Base-by-base conservation (phyloP, 92 coral and sea anemone genomes). In the Palythoa caribaeorum region DNA sequence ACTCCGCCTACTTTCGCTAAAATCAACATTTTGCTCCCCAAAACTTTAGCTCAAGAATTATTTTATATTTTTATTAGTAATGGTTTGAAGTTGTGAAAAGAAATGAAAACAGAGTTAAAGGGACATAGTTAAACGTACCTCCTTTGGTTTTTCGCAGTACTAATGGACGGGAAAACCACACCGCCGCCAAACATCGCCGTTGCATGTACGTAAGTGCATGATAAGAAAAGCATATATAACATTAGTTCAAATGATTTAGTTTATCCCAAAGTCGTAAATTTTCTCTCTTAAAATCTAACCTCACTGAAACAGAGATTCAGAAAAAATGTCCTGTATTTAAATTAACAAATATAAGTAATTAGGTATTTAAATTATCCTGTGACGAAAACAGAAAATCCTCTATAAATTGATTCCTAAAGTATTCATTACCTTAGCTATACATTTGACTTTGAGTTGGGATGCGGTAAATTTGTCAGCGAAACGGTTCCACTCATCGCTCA, bases 401-500 rank as follows among this genome's bases (percentile, higher is more conserved):
- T 17, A 59, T 59, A 59, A 2, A 59, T 2, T 14, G 17, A 59
- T 59, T 1, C 6, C 17, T 2, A 14, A 20, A 16, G 70, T 6
- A 63, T 63, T 9, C 4, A 20, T 63, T 63, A 63, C 70, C 70
- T n/a, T 63, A 17, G 70, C 21, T 6, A 63, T 63, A 9, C 70
- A 63, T n/a, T 63, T 63, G 21, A 63, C 70, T 63, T 63, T 63
- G 20, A 63, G 70, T n/a, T 63, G 70, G 28, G 70, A 63, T n/a
- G 70, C 28, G 3, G 70, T 63, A 7, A 63, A 63, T 2, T 3
- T 63, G 20, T 21, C 21, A 63, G 70, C 70, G 20, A 63, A 63
- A 17, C 20, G 19, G 1, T 16, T 63, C 70, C 70, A 63, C n/a
- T 63, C 6, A 21, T 63, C 35, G 70, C 20, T 63, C 9, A 21